Evolutionary conservation across 2,888 invertebrate species (phyloP).

Genomic region (Dione vanillae): DNA sequence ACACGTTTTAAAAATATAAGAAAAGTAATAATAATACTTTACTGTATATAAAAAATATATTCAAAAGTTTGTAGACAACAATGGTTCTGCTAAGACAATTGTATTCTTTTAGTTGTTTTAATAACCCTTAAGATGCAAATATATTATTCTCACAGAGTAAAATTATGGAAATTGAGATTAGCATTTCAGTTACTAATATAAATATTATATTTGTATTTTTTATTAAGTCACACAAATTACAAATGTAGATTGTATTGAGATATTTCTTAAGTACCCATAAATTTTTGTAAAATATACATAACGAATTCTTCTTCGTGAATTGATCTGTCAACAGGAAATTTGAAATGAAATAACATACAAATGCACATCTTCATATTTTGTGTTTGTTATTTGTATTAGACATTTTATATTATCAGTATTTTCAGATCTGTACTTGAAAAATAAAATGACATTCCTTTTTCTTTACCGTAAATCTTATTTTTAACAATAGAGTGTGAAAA

Average conservation of each 20-base stretch:
- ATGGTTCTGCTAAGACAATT: background rate
- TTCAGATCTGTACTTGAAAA: background rate
- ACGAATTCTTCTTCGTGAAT: background rate
- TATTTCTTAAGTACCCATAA: too few relatives aligned
- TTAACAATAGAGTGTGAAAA: conserved; percentile 54
- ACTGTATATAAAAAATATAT: too few relatives aligned
- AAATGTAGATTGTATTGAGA: too few relatives aligned
- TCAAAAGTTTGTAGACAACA: background rate
- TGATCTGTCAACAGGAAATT: conserved; percentile 1
- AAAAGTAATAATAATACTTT: too few relatives aligned
- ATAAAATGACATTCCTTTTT: too few relatives aligned
- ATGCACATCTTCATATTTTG: background rate
- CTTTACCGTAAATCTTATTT: conserved; percentile 27
- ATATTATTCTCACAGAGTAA: background rate
- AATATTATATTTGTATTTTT: too few relatives aligned
- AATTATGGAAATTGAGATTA: background rate
- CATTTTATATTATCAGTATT: too few relatives aligned
- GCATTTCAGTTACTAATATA: background rate
- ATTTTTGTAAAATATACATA: too few relatives aligned
- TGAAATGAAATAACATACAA: background rate
- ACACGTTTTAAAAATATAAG: background rate
- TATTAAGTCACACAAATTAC: too few relatives aligned
- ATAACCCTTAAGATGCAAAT: background rate
- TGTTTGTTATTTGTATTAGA: too few relatives aligned
- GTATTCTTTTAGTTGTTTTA: background rate